A percentile compares a stretch with the other conserved stretches of the same genome.
phyloP scores from a whole-genome alignment of 2,113 vertebrate genomes.

The Microtus oregoni region DNA sequence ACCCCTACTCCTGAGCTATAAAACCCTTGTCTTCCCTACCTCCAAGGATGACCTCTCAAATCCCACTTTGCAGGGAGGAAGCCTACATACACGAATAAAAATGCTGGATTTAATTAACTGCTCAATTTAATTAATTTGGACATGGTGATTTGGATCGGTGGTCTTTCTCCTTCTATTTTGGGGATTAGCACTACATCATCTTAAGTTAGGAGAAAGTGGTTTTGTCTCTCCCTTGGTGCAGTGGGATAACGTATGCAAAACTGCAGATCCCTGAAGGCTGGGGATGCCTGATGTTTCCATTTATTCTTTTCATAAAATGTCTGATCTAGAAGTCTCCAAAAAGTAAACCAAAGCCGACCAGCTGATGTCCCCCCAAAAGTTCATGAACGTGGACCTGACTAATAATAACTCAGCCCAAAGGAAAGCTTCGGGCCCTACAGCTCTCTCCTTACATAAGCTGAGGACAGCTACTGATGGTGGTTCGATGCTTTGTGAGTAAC shows the following conservation, averaged over 20 bases:
- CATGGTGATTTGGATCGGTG: neutral
- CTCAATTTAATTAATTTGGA: neutral
- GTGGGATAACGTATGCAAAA: neutral
- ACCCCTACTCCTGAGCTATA: neutral
- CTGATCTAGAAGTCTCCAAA: neutral
- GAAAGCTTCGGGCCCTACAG: neutral
- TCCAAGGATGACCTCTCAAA: neutral
- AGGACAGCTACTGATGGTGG: slow-evolving; percentile 17
- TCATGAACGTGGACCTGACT: neutral
- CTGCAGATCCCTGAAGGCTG: neutral
- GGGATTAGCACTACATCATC: neutral
- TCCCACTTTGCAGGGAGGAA: neutral
- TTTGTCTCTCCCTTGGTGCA: neutral
- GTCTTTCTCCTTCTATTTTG: neutral
- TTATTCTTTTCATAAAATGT: neutral
- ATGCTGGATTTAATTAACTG: neutral
- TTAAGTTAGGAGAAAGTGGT: neutral
- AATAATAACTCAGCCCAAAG: neutral
- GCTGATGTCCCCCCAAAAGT: neutral
- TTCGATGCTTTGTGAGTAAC: slow-evolving; percentile 30
- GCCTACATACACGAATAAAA: neutral
- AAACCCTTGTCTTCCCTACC: neutral
- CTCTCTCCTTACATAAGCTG: slow-evolving; percentile 50
- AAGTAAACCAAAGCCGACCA: neutral
- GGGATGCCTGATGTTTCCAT: neutral